These are phyloP conservation scores for Argyrosomus regius DNA, from an alignment of 2,797 vertebrate species.

Conservation along the genomic window DNA sequence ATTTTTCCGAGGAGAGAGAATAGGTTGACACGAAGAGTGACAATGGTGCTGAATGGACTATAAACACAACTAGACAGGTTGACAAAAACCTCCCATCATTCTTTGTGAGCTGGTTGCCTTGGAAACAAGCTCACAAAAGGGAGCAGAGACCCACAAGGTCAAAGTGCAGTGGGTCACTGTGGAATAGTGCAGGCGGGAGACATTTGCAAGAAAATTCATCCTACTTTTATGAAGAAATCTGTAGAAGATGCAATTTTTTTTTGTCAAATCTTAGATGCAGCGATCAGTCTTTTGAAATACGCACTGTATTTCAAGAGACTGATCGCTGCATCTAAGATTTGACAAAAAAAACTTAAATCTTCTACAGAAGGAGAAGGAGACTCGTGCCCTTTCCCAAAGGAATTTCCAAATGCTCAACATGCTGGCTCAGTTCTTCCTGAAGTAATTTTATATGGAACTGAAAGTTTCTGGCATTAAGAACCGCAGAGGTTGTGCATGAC, in stretches of 20 bases:
- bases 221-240: too few relatives aligned
- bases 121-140: constrained; percentile 69
- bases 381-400: background rate
- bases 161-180: constrained; percentile 66
- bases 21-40: constrained; percentile 30
- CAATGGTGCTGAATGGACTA: constrained; percentile 33
- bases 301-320: too few relatives aligned
- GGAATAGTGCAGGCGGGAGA: constrained; percentile 1
- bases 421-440: background rate
- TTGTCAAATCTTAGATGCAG: background rate
- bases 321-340: too few relatives aligned
- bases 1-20: constrained; percentile 39
- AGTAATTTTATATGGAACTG: background rate
- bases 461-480: background rate
- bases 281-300: background rate
- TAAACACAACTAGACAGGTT: constrained; percentile 66
- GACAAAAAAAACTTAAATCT: too few relatives aligned
- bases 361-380: background rate
- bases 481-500: background rate
- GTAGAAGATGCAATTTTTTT: background rate
- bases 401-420: background rate
- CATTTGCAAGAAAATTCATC: constrained; percentile 2
- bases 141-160: constrained; percentile 41
- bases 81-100: constrained; percentile 64
- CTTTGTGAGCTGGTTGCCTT: constrained; percentile 61